A percentile compares a stretch with the other conserved stretches of the same genome.
These are phyloP conservation scores for Enteromius mattozi DNA, from an alignment of 2,797 vertebrate genomes.

Conservation along the genomic window DNA sequence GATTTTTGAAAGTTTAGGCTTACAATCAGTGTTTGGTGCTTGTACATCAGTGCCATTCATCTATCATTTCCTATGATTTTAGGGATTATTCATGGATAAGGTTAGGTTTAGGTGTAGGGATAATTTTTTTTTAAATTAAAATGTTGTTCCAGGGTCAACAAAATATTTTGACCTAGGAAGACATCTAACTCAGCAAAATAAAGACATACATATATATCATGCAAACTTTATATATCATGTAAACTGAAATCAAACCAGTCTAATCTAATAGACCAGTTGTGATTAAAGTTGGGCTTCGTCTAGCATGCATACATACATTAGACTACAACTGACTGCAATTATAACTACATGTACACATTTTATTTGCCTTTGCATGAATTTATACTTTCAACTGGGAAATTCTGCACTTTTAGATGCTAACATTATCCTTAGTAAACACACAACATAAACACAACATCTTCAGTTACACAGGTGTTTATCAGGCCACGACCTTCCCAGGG, in stretches of 20 bases:
- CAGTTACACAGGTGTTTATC: background rate
- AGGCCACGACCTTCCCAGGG: constrained; percentile 6
- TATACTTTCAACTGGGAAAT: background rate
- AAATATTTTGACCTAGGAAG: no score
- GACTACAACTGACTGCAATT: no score
- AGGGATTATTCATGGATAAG: no score
- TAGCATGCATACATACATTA: background rate
- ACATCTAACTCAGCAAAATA: no score
- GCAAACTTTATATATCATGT: background rate
- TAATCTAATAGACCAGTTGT: background rate
- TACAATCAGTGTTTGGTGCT: no score
- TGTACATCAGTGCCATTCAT: no score
- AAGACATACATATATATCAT: background rate
- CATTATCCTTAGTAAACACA: background rate
- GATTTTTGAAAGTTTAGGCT: no score
- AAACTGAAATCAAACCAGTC: background rate
- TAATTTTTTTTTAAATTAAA: no score
- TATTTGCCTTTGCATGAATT: background rate
- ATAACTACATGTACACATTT: background rate
- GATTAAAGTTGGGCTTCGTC: background rate
- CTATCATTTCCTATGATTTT: no score
- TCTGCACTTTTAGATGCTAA: background rate
- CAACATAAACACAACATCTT: background rate
- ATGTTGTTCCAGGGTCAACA: no score
- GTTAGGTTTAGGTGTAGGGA: no score